Percentiles rank a stretch among this genome's conserved stretches.
Conservation (phyloP, 37 sponge, comb jelly and placozoan species). For the Cliona cf. orientalis region DNA sequence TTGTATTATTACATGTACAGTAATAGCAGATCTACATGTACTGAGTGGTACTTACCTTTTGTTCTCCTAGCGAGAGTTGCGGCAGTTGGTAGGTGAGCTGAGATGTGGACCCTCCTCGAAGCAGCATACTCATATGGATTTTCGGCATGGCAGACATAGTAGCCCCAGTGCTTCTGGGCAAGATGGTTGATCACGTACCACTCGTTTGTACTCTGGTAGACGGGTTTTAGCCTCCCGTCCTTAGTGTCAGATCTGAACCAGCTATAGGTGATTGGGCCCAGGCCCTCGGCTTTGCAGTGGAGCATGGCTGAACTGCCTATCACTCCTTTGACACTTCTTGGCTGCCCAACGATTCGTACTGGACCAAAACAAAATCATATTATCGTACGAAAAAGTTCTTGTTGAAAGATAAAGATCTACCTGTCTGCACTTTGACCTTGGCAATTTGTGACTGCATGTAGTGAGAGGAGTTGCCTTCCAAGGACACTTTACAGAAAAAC, state of each 20-base stretch:
- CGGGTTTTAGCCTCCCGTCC: conserved; percentile 2
- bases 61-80: not conserved
- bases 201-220: not conserved
- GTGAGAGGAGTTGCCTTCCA: not conserved
- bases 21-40: too few species aligned
- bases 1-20: too few species aligned
- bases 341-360: conserved; percentile 48
- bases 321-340: not conserved
- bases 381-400: not conserved
- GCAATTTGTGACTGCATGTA: not conserved
- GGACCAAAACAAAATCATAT: not conserved
- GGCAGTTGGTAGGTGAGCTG: not conserved
- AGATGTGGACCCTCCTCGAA: conserved; percentile 6
- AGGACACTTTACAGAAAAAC: conserved; percentile 13
- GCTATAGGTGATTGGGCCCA: conserved; percentile 3
- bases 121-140: not conserved
- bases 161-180: conserved; percentile 21
- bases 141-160: conserved; percentile 48
- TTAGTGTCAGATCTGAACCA: conserved; percentile 35
- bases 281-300: conserved; percentile 24
- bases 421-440: not conserved
- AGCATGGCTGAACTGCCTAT: not conserved
- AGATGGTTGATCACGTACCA: conserved; percentile 1
- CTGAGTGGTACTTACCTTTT: too few species aligned
- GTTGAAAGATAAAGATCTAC: not conserved